These are phyloP conservation scores for Entomyzon cyanotis DNA, from an alignment of 2,113 vertebrate genomes.

Conservation along the genomic window DNA sequence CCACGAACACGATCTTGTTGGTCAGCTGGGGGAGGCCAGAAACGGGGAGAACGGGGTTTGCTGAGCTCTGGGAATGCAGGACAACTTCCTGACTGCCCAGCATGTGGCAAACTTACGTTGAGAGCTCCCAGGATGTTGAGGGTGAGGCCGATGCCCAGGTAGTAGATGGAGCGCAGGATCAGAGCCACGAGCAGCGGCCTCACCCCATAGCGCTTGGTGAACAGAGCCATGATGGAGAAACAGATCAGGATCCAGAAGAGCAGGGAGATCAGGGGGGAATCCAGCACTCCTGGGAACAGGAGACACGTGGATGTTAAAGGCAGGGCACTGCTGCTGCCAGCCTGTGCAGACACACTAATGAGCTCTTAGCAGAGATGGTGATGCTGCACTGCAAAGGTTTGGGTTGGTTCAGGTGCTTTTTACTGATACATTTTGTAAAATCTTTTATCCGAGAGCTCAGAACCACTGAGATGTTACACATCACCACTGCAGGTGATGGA, in stretches of 20 bases:
- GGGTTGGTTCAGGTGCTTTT: neutral
- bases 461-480: too few relatives aligned
- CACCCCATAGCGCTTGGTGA: constrained; percentile 88
- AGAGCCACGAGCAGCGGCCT: constrained; percentile 89
- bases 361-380: neutral
- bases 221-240: constrained; percentile 86
- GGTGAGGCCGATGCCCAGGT: constrained; percentile 92
- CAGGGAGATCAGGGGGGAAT: constrained; percentile 86
- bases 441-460: neutral
- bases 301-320: neutral
- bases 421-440: neutral
- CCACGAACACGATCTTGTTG: constrained; percentile 96
- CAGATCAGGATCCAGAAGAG: constrained; percentile 91
- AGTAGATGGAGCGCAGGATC: constrained; percentile 91
- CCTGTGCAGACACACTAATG: neutral
- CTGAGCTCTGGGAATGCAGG: rapidly evolving
- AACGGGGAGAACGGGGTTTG: neutral
- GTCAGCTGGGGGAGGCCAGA: constrained; percentile 79
- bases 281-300: constrained; percentile 79
- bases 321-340: neutral
- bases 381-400: neutral
- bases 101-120: constrained; percentile 73
- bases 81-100: neutral
- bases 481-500: neutral
- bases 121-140: constrained; percentile 88